Evolutionary conservation across 2,113 vertebrate species (phyloP), one percentile per base, ranked within the genome.

Genomic region (Genyomyrus donnyi): DNA sequence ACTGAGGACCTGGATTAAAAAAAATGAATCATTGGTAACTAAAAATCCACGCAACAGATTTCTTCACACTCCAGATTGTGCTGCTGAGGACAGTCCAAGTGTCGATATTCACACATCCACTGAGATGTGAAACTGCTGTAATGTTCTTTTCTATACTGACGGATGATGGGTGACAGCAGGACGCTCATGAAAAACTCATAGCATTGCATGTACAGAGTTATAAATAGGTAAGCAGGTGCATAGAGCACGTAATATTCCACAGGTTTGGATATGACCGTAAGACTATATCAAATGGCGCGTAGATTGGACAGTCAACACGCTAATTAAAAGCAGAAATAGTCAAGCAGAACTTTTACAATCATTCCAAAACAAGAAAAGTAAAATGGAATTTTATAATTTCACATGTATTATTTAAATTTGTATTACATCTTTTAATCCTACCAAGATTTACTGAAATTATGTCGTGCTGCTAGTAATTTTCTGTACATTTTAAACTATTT

Each of bases 1-100:
- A 42, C 45, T 48, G 83, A 48, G 45, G 45, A 85, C 35, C 83
- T 10, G 39, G 17, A 85, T 85, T 56, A 52, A 42, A 87, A 86
- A 85, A 52, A 83, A 52, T 70, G 70, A 49, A 53, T 53, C 10
- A 42, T 1, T 52, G 48, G n/a, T 87, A 88, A 88, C 52, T 62
- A 53, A 88, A 58, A 88, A n/a, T 52, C 84, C 24, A 24, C 35
- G 42, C 24, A n/a, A 86, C 42, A 52, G 46, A 45, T 45, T 49
- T 87, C n/a, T 87, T 52, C 85, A 52, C 85, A 52, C 85, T 52
- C 85, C 85, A 87, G 85, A 52, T 39, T 31, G 85, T 15, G 27
- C 45, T 46, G 85, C 85, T 48, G 13, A 87, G 31, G 39, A 88
- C 52, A 80, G 45, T 39, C 46, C 48, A 52, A 80, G 88, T 77